phyloP scores from a whole-genome alignment of 2,888 invertebrate species.

The Actias luna region DNA sequence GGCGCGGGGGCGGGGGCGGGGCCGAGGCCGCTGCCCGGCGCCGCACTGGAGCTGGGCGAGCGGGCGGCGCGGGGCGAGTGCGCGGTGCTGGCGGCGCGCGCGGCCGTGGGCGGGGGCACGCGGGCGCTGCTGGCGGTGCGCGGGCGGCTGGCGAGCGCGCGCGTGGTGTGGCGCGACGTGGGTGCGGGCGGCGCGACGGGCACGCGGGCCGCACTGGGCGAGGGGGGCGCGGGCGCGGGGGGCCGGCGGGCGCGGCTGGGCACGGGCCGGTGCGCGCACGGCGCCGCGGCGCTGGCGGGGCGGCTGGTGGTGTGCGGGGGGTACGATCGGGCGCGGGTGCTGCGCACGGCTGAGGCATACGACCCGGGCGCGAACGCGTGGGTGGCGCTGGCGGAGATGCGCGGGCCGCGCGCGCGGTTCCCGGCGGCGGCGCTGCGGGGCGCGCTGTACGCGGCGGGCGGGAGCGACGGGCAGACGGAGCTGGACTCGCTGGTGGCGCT shows the following conservation, averaged over 20 bases:
- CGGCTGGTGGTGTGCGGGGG: constrained; percentile 90
- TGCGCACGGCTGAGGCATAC: constrained; percentile 89
- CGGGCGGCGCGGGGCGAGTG: constrained; percentile 58
- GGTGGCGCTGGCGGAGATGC: constrained; percentile 86
- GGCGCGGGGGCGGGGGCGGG: constrained; percentile 68
- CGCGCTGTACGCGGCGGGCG: constrained; percentile 89
- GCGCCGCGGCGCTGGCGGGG: constrained; percentile 86
- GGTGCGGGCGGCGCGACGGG: constrained; percentile 84
- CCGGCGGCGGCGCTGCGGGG: constrained; percentile 85
- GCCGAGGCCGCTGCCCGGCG: constrained; percentile 84
- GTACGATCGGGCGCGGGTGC: constrained; percentile 92
- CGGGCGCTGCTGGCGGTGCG: constrained; percentile 68
- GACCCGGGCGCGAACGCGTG: constrained; percentile 86
- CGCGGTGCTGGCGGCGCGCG: constrained; percentile 53
- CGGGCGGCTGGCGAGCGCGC: constrained; percentile 84
- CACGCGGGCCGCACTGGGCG: constrained; percentile 90
- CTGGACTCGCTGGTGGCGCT: constrained; percentile 80
- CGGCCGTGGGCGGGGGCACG: constrained; percentile 77
- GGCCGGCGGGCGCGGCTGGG: constrained; percentile 77
- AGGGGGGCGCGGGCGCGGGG: constrained; percentile 82
- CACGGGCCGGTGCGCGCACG: constrained; percentile 85
- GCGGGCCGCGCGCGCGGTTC: constrained; percentile 88
- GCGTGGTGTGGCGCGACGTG: constrained; percentile 87
- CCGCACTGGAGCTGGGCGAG: constrained; percentile 28
- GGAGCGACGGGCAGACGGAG: constrained; percentile 92